A percentile compares a stretch with the other conserved stretches of the same genome.
These are phyloP conservation scores for Lithobates sylvaticus DNA, from an alignment of 2,797 vertebrate genomes.

Conservation along the genomic window DNA sequence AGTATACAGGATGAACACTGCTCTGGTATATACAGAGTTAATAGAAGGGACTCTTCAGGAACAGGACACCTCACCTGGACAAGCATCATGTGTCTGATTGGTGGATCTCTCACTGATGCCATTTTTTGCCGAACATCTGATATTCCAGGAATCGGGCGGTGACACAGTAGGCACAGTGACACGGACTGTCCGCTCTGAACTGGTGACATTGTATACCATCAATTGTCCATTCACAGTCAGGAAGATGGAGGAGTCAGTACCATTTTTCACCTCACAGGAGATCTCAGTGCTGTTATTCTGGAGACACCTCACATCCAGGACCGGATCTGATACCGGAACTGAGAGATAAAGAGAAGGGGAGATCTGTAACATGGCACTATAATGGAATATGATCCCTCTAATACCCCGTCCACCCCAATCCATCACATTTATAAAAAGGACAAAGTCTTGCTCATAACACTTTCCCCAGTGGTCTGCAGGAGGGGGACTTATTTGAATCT, in stretches of 20 bases:
- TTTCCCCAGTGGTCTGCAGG: too few species aligned
- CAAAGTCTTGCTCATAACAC: too few species aligned
- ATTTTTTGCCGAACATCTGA: constrained; percentile 15
- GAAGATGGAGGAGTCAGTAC: neutral
- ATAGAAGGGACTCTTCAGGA: too few species aligned
- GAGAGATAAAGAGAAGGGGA: neutral
- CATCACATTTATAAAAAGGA: too few species aligned
- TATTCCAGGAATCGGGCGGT: neutral
- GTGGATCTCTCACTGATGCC: neutral
- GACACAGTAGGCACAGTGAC: neutral
- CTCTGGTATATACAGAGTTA: too few species aligned
- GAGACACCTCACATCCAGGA: constrained; percentile 2
- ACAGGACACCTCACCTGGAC: constrained; percentile 4
- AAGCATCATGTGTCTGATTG: neutral
- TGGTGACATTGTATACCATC: neutral
- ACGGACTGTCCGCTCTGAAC: too few species aligned
- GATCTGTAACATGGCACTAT: too few species aligned
- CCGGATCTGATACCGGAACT: neutral
- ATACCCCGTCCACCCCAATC: too few species aligned
- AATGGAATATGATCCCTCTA: too few species aligned
- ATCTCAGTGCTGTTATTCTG: constrained; percentile 3
- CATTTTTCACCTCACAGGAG: neutral
- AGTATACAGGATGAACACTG: too few species aligned
- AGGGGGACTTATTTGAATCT: too few species aligned
- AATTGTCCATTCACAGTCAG: constrained; percentile 11